Percentiles rank a stretch among this genome's conserved stretches.
These are phyloP conservation scores for Thymelicus acteon DNA, from an alignment of 2,888 invertebrate species.

Conservation along the genomic window DNA sequence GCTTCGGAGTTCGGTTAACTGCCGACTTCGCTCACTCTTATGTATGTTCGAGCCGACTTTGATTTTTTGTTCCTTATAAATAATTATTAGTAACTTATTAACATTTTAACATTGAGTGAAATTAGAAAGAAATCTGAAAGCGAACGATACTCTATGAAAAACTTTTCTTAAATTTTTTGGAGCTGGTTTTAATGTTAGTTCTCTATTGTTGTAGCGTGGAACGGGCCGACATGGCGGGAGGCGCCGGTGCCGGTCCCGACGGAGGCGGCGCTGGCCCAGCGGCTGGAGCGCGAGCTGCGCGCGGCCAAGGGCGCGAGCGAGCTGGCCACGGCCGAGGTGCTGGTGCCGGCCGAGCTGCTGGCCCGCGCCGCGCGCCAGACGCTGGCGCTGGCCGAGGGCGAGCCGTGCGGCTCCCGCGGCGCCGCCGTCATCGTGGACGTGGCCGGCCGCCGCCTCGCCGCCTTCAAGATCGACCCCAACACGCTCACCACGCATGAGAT, in stretches of 20 bases:
- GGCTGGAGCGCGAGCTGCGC: conserved; percentile 91
- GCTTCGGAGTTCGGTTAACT: conserved; percentile 9
- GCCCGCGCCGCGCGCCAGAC: conserved; percentile 92
- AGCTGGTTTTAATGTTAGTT: conserved; percentile 49
- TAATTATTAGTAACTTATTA: not conserved
- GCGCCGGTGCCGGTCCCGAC: conserved; percentile 82
- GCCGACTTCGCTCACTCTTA: conserved; percentile 17
- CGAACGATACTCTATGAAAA: not conserved
- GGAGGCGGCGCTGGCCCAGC: conserved; percentile 88
- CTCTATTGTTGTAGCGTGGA: conserved; percentile 75
- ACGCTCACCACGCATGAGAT: conserved; percentile 96
- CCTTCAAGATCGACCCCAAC: conserved; percentile 93
- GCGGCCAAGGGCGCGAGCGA: conserved; percentile 91
- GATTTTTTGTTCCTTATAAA: not conserved
- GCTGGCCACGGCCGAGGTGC: conserved; percentile 92
- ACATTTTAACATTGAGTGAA: conserved; percentile 21
- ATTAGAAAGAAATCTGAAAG: conserved; percentile 37
- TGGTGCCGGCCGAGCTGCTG: conserved; percentile 93
- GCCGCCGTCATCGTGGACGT: conserved; percentile 94
- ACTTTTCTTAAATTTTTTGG: conserved; percentile 39
- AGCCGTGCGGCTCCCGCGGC: conserved; percentile 95
- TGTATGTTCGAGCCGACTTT: not conserved
- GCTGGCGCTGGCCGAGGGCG: conserved; percentile 92
- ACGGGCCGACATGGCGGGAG: conserved; percentile 77
- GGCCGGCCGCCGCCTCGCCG: conserved; percentile 91